Conservation (phyloP, 1,140 invertebrate species). For the Melanaphis sacchari region DNA sequence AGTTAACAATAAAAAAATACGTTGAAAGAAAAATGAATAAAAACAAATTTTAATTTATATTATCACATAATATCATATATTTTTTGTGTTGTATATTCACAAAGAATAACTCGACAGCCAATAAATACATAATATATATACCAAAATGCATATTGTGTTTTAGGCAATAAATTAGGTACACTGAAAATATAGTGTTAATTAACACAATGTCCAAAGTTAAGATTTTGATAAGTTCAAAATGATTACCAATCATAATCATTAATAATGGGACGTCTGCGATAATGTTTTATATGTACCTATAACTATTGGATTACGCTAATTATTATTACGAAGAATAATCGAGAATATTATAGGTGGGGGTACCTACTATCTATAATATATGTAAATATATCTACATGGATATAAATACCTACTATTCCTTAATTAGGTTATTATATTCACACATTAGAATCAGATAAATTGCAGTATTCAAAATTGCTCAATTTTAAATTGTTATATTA, state of each 20-base stretch:
- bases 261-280: neutral
- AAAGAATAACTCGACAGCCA: neutral
- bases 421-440: neutral
- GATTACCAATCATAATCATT: neutral
- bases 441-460: neutral
- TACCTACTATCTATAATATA: neutral
- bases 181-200: neutral
- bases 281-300: neutral
- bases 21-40: constrained; percentile 42
- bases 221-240: neutral
- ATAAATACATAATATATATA: neutral
- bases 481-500: neutral
- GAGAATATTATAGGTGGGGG: neutral
- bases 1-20: constrained; percentile 41
- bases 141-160: neutral
- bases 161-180: neutral
- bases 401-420: neutral
- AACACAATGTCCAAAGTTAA: neutral
- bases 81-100: neutral
- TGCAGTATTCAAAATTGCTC: neutral
- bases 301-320: neutral
- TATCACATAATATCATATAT: constrained; percentile 13
- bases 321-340: neutral
- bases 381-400: neutral
- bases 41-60: neutral